These are phyloP conservation scores for Diaprepes abbreviatus DNA, from an alignment of 2,888 invertebrate species.

Conservation along the genomic window DNA sequence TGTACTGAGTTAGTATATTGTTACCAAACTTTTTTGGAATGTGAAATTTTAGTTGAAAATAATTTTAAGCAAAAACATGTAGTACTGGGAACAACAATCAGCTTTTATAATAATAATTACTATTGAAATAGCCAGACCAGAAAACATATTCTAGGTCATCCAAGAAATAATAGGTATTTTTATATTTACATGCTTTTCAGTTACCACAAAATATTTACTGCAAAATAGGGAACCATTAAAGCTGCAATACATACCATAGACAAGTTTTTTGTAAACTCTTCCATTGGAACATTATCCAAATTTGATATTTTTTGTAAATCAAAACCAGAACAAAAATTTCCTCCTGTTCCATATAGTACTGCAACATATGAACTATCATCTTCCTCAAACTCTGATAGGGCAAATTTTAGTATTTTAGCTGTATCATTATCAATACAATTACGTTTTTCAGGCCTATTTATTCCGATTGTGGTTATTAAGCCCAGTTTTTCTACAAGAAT, in stretches of 20 bases:
- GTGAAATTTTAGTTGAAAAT: no score
- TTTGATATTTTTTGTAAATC: constrained; percentile 83
- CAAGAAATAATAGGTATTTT: no score
- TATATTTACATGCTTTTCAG: no score
- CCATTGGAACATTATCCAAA: constrained; percentile 52
- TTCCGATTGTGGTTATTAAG: constrained; percentile 82
- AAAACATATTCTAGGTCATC: no score
- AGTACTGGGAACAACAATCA: no score
- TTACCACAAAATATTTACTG: no score
- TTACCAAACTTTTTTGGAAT: no score
- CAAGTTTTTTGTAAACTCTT: constrained; percentile 43
- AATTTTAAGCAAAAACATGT: no score
- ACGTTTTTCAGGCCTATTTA: constrained; percentile 86
- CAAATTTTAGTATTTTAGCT: constrained; percentile 76
- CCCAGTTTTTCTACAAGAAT: constrained; percentile 73
- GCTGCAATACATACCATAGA: constrained; percentile 51
- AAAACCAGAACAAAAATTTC: constrained; percentile 93
- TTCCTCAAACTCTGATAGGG: constrained; percentile 84
- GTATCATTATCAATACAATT: constrained; percentile 86
- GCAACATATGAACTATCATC: constrained; percentile 79
- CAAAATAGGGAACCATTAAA: no score
- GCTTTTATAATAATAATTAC: no score
- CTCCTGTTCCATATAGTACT: constrained; percentile 91
- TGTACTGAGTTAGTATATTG: no score
- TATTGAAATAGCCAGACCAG: no score